Conservation (phyloP, 1,140 invertebrate species). For the Pemphigus obesinymphae region DNA sequence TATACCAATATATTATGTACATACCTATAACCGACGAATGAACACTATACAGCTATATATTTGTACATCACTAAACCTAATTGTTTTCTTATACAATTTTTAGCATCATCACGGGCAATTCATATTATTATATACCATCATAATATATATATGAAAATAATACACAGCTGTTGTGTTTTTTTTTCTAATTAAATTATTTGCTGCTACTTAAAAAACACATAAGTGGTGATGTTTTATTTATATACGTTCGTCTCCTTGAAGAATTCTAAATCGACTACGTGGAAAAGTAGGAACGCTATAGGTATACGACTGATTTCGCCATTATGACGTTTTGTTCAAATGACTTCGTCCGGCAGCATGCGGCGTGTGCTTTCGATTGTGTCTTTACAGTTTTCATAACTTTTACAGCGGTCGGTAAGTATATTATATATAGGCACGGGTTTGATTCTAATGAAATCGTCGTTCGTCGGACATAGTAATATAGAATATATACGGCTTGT, state of each 20-base stretch:
- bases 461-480: not conserved
- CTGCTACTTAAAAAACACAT: not conserved
- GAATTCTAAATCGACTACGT: not conserved
- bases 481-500: not conserved
- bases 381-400: not conserved
- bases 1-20: not conserved
- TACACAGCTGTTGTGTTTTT: not conserved
- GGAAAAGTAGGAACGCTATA: no score
- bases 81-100: not conserved
- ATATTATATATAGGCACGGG: not conserved
- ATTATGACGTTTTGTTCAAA: not conserved
- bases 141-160: not conserved
- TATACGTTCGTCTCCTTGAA: not conserved
- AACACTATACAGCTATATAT: not conserved
- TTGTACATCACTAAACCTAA: not conserved
- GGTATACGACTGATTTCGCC: not conserved
- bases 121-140: not conserved
- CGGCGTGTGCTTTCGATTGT: not conserved
- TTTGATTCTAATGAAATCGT: not conserved
- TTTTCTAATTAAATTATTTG: slow-evolving; percentile 15
- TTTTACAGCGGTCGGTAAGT: not conserved
- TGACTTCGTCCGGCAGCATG: not conserved
- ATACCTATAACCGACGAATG: not conserved
- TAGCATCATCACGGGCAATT: slow-evolving; percentile 16
- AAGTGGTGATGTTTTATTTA: no score